Evolutionary conservation across 2,797 vertebrate genomes (phyloP).

Genomic region (Epinephelus coioides): DNA sequence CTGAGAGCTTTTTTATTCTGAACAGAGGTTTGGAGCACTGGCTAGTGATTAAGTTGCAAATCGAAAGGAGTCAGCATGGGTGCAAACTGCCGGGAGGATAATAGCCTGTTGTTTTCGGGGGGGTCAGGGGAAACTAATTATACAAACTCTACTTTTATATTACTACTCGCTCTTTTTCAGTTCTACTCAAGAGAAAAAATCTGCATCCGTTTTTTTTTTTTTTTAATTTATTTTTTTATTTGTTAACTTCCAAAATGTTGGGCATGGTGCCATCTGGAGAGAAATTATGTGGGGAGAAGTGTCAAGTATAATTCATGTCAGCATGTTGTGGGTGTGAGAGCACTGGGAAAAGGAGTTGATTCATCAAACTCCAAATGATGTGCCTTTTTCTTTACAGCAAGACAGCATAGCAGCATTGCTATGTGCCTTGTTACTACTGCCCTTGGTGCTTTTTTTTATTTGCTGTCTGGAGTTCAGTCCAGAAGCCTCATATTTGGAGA

Average conservation of each 20-base stretch:
- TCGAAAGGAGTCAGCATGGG: conserved; percentile 54
- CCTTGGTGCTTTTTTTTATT: conserved; percentile 17
- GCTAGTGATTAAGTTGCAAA: conserved; percentile 67
- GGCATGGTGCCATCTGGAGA: conserved; percentile 68
- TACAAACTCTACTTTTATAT: conserved; percentile 43
- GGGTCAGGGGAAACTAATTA: conserved; percentile 69
- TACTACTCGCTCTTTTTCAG: conserved; percentile 44
- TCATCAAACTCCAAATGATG: conserved; percentile 64
- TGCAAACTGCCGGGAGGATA: conserved; percentile 57
- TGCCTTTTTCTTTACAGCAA: conserved; percentile 36
- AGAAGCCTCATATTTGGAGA: conserved; percentile 3
- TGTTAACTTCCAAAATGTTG: conserved; percentile 57
- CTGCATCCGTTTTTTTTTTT: background rate
- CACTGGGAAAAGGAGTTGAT: conserved; percentile 53
- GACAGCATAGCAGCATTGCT: conserved; percentile 38
- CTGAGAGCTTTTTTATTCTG: conserved; percentile 51
- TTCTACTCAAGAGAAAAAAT: conserved; percentile 36
- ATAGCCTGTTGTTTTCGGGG: conserved; percentile 61
- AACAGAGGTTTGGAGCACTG: conserved; percentile 51
- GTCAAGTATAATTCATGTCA: conserved; percentile 68
- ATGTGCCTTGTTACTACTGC: conserved; percentile 5
- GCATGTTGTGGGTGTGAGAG: conserved; percentile 64
- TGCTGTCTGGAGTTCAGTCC: background rate
- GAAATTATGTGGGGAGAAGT: conserved; percentile 50
- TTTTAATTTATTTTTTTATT: conserved; percentile 20